A percentile compares a stretch with the other conserved stretches of the same genome.
Evolutionary conservation across 2,797 vertebrate genomes (phyloP).

Genomic region (Sibirionetta formosa): DNA sequence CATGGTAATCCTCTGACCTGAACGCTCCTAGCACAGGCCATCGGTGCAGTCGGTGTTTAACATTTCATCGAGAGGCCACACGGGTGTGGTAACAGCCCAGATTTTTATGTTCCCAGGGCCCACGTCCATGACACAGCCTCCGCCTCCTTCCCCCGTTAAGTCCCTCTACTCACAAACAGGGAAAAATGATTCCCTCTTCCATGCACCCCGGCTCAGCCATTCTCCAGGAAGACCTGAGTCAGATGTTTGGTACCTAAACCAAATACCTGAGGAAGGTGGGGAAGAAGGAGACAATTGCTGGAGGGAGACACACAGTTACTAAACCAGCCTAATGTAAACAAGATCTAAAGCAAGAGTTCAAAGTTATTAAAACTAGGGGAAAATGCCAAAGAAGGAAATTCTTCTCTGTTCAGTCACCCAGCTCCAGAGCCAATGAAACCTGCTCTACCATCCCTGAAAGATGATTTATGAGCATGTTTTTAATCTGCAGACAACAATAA

Average conservation of each 20-base stretch:
- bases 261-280: constrained; percentile 76
- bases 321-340: constrained; percentile 70
- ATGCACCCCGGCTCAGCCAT: not conserved
- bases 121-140: not conserved
- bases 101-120: not conserved
- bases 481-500: constrained; percentile 54
- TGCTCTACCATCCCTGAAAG: not conserved
- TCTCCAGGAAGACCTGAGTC: constrained; percentile 69
- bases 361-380: constrained; percentile 72
- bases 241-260: constrained; percentile 74
- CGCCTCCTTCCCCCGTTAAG: not conserved
- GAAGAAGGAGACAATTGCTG: constrained; percentile 72
- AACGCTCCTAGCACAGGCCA: not conserved
- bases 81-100: not conserved
- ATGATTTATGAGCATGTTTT: constrained; percentile 64
- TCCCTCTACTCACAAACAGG: not conserved
- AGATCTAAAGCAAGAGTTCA: constrained; percentile 74
- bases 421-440: constrained; percentile 50
- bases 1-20: not conserved
- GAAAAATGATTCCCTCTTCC: constrained; percentile 3
- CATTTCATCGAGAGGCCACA: not conserved
- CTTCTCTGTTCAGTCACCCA: constrained; percentile 64
- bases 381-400: constrained; percentile 77
- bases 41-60: not conserved
- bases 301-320: constrained; percentile 65